Percentiles rank a stretch among this genome's conserved stretches.
Conservation (phyloP, 2,888 invertebrate genomes). For the Fragum whitleyi region DNA sequence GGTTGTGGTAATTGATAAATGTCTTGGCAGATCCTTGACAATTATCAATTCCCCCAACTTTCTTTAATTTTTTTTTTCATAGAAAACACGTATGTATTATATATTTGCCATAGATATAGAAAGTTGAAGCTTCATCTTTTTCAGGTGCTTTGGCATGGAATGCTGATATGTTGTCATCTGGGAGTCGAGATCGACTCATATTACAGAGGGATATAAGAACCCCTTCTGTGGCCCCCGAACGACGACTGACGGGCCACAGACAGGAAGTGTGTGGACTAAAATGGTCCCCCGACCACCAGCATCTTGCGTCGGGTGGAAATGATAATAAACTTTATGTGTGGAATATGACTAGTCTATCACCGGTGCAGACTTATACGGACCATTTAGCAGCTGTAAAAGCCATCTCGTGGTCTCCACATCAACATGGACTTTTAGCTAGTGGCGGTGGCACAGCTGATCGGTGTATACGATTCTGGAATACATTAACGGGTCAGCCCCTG, state of each 20-base stretch:
- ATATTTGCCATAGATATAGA: no score
- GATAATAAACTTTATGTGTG: constrained; percentile 98
- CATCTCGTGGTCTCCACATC: constrained; percentile 99
- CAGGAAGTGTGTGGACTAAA: constrained; percentile 98
- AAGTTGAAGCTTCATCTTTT: not conserved
- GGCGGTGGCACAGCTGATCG: constrained; percentile 99
- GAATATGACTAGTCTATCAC: constrained; percentile 88
- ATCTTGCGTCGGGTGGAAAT: constrained; percentile 98
- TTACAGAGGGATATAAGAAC: constrained; percentile 95
- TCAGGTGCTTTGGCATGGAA: constrained; percentile 97
- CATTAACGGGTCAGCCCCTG: constrained; percentile 98
- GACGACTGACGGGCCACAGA: constrained; percentile 93
- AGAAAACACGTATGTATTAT: no score
- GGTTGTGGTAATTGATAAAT: no score
- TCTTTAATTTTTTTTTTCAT: no score
- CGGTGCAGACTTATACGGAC: constrained; percentile 97
- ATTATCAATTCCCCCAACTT: no score
- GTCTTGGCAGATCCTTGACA: no score
- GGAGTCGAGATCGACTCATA: constrained; percentile 96
- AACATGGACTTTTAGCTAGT: constrained; percentile 97
- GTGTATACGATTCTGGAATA: constrained; percentile 99
- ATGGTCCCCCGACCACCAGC: constrained; percentile 99
- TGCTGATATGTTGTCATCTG: constrained; percentile 97
- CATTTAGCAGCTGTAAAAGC: constrained; percentile 98
- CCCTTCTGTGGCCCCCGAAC: constrained; percentile 77